These are phyloP conservation scores for Capricornis sumatraensis DNA, from an alignment of 2,113 vertebrate genomes.

Conservation along the genomic window DNA sequence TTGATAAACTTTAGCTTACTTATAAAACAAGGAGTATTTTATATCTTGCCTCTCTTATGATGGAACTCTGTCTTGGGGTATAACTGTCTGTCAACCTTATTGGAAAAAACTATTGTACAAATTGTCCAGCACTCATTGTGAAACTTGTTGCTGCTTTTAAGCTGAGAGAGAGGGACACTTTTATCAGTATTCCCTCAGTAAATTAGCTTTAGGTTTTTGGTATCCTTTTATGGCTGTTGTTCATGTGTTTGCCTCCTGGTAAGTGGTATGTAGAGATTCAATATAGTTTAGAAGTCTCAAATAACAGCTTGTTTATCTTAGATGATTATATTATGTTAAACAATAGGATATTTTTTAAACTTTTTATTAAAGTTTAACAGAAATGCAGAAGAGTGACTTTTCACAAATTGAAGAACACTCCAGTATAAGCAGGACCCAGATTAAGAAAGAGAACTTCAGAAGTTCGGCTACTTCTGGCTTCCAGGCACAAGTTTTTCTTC, in stretches of 20 bases:
- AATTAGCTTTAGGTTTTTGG: neutral
- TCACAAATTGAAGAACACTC: neutral
- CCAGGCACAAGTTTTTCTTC: neutral
- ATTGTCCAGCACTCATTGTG: neutral
- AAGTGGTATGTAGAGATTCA: neutral
- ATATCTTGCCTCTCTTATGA: neutral
- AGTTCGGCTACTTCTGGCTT: neutral
- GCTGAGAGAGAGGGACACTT: neutral
- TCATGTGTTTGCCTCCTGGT: neutral
- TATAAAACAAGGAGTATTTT: neutral
- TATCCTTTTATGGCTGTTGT: neutral
- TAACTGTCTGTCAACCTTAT: neutral
- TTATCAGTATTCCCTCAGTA: neutral
- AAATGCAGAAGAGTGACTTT: conserved; percentile 6
- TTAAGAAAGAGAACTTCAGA: neutral
- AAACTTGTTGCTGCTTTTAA: neutral
- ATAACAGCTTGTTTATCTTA: neutral
- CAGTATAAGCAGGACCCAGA: neutral
- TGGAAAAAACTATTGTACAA: neutral
- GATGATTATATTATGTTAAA: neutral
- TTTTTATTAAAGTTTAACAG: neutral
- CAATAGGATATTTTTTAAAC: neutral
- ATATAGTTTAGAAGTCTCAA: neutral
- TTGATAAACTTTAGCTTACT: neutral
- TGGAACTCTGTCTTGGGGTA: neutral